Percentiles rank a stretch among this genome's conserved stretches.
These are phyloP conservation scores for Alitta virens DNA, from an alignment of 2,888 invertebrate species.

Conservation along the genomic window DNA sequence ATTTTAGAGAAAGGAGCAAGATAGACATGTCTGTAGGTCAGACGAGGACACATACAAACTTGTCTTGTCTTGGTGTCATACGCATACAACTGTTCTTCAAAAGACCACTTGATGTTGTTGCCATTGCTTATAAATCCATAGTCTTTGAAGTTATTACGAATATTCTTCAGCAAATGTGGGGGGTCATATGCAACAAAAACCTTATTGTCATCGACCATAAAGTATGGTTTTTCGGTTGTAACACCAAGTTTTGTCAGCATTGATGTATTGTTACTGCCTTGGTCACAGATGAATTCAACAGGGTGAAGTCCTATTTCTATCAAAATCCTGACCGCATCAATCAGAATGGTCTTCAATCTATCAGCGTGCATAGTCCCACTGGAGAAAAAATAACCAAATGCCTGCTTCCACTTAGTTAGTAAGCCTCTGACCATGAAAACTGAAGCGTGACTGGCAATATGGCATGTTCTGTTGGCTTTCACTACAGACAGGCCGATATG, in stretches of 20 bases:
- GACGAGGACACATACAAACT: slow-evolving; percentile 8
- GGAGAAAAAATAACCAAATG: neutral
- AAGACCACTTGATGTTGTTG: slow-evolving; percentile 2
- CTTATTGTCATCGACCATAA: neutral
- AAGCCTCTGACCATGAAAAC: neutral
- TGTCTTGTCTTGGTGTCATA: neutral
- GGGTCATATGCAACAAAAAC: slow-evolving; percentile 17
- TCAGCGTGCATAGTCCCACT: neutral
- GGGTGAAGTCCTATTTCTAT: neutral
- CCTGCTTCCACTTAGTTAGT: neutral
- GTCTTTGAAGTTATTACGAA: slow-evolving; percentile 13
- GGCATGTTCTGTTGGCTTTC: neutral
- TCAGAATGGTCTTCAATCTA: neutral
- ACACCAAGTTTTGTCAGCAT: slow-evolving; percentile 9
- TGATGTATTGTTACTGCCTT: slow-evolving; percentile 15
- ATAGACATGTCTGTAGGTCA: neutral
- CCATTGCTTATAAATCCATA: neutral
- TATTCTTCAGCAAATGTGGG: slow-evolving; percentile 18
- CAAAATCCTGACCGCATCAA: neutral
- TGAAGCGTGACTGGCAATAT: neutral
- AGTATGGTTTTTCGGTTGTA: slow-evolving; percentile 8
- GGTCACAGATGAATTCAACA: slow-evolving; percentile 17
- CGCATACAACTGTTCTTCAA: slow-evolving; percentile 2
- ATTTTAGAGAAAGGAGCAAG: neutral
- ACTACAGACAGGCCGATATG: too few relatives aligned